These are phyloP conservation scores for Phrynosoma blainvillii DNA, from an alignment of 2,113 vertebrate species.

Conservation along the genomic window DNA sequence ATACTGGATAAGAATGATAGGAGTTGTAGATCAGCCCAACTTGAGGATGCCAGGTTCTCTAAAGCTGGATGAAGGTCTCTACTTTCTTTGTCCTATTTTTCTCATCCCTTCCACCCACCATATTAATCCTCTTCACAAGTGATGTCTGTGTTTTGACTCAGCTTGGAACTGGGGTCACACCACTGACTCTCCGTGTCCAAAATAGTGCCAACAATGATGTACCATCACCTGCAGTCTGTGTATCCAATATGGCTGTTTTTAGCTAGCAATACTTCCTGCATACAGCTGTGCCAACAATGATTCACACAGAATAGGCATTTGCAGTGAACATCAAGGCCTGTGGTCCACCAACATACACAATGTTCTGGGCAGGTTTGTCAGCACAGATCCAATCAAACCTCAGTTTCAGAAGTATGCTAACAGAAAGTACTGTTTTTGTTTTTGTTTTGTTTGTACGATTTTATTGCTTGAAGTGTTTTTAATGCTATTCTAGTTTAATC, in stretches of 20 bases:
- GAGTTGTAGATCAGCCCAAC: not conserved
- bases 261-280: not conserved
- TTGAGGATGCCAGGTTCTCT: not conserved
- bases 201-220: not conserved
- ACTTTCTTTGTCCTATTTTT: not conserved
- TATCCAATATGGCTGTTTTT: not conserved
- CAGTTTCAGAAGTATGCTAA: not conserved
- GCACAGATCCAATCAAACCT: no score
- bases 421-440: no score
- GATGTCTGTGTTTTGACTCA: not conserved
- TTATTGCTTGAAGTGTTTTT: no score
- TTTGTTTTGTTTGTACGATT: no score
- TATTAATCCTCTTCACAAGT: not conserved
- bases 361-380: not conserved
- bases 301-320: not conserved
- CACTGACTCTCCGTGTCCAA: not conserved
- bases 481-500: no score
- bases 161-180: not conserved
- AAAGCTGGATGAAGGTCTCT: not conserved
- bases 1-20: not conserved
- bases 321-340: not conserved
- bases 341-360: not conserved
- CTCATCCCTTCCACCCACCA: not conserved
- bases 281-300: not conserved
- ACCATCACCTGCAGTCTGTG: not conserved